These are phyloP conservation scores for Crotophaga sulcirostris DNA, from an alignment of 2,113 vertebrate genomes.

Conservation along the genomic window DNA sequence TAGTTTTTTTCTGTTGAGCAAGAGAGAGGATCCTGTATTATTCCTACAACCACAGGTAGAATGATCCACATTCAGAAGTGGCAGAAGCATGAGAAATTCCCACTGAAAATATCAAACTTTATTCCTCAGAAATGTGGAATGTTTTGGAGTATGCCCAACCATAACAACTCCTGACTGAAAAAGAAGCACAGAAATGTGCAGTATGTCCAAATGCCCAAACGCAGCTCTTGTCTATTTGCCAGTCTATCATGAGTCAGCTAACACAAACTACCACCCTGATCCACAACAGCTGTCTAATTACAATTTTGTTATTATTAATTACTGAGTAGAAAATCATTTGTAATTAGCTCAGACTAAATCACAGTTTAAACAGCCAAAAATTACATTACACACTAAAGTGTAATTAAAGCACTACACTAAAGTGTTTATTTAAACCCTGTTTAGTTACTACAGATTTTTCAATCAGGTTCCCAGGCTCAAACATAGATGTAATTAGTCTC, in stretches of 20 bases:
- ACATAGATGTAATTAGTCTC: constrained; percentile 83
- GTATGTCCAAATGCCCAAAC: background rate
- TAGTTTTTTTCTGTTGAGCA: background rate
- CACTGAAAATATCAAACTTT: background rate
- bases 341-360: constrained; percentile 98
- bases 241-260: constrained; percentile 84
- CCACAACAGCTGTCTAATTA: constrained; percentile 94
- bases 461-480: constrained; percentile 81
- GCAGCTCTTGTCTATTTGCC: constrained; percentile 75
- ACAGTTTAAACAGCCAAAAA: constrained; percentile 94
- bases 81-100: background rate
- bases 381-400: constrained; percentile 88
- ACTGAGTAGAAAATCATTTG: constrained; percentile 92
- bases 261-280: constrained; percentile 82
- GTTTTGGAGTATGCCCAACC: background rate
- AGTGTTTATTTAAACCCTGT: constrained; percentile 96
- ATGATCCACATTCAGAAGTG: background rate
- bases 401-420: constrained; percentile 97
- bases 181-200: background rate
- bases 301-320: constrained; percentile 98
- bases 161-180: background rate
- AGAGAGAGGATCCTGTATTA: background rate
- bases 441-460: constrained; percentile 86
- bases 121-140: background rate
- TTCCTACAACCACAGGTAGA: background rate